Evolutionary conservation across 2,888 invertebrate genomes (phyloP).

Genomic region (Herminia tarsipennalis): DNA sequence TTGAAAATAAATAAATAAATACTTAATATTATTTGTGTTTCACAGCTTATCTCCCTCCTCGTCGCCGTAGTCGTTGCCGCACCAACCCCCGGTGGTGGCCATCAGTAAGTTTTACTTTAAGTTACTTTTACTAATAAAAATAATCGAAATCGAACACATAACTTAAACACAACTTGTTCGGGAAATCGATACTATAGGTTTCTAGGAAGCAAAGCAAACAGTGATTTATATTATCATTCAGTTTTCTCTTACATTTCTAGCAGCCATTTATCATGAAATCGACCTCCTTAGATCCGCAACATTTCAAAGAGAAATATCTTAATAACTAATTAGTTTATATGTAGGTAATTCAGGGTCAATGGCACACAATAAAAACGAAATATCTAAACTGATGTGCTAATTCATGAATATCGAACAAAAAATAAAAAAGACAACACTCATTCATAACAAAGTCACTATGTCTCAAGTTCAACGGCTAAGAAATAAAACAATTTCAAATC

Average conservation of each 20-base stretch:
- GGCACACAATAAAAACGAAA: conserved; percentile 6
- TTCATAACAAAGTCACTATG: background rate
- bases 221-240: too few relatives aligned
- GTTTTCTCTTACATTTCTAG: too few relatives aligned
- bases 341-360: background rate
- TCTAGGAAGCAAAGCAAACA: background rate
- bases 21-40: conserved; percentile 26
- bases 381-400: background rate
- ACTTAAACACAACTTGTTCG: too few relatives aligned
- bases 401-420: conserved; percentile 5
- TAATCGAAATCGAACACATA: background rate
- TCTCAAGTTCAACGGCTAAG: conserved; percentile 30
- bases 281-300: too few relatives aligned
- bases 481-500: conserved; percentile 13
- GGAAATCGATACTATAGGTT: too few relatives aligned
- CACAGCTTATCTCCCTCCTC: conserved; percentile 70
- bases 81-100: conserved; percentile 73
- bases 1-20: background rate
- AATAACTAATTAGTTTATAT: too few relatives aligned
- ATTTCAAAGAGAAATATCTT: too few relatives aligned
- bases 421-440: conserved; percentile 2
- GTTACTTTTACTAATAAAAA: background rate
- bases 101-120: conserved; percentile 67
- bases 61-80: conserved; percentile 66
- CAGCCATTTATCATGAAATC: too few relatives aligned